Conservation (phyloP, 2,113 vertebrate species). For the Macaca fascicularis region T2T-MFA8v1.1 NC_088379.1:94381001-94381500, state of each 20-base stretch:
- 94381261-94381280: constrained; percentile 64
- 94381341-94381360: constrained; percentile 61
- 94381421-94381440: constrained; percentile 3
- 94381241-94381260: constrained; percentile 64
- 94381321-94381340: constrained; percentile 48
- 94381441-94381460: constrained; percentile 28
- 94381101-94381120: constrained; percentile 16
- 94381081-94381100: background rate
- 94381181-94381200: constrained; percentile 71
- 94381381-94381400: constrained; percentile 68
- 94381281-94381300: constrained; percentile 58
- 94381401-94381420: constrained; percentile 29
- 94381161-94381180: constrained; percentile 73
- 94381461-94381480: background rate
- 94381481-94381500: constrained; percentile 26
- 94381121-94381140: constrained; percentile 27
- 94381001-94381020: background rate
- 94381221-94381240: constrained; percentile 72
- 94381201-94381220: constrained; percentile 62
- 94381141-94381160: constrained; percentile 70
- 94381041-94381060: background rate
- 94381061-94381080: background rate
- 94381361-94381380: constrained; percentile 35
- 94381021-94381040: background rate
- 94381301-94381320: constrained; percentile 46